Evolutionary conservation across 1,140 invertebrate genomes (phyloP).

Genomic region (Eumaeus atala): DNA sequence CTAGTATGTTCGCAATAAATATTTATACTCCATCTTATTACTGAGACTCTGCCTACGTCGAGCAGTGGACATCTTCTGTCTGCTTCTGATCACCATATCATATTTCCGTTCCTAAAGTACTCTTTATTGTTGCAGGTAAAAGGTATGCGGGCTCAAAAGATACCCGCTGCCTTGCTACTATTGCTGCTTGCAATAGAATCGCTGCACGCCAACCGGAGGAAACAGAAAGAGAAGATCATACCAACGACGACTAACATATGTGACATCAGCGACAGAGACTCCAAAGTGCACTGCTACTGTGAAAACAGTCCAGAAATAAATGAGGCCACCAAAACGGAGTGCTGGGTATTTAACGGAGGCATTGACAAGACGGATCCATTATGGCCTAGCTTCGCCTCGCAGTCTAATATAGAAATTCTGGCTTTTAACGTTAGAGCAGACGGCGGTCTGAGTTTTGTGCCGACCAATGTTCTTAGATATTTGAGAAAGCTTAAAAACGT

Average conservation of each 20-base stretch:
- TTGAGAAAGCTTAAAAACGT: slow-evolving; percentile 79
- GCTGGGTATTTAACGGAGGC: slow-evolving; percentile 79
- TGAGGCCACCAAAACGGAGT: slow-evolving; percentile 72
- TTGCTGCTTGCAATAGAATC: slow-evolving; percentile 63
- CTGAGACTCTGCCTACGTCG: too few species aligned
- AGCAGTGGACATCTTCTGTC: too few species aligned
- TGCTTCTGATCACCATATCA: too few species aligned
- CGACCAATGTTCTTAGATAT: slow-evolving; percentile 78
- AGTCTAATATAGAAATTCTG: slow-evolving; percentile 79
- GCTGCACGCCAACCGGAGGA: slow-evolving; percentile 58
- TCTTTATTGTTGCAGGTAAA: slow-evolving; percentile 54
- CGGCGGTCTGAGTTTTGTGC: slow-evolving; percentile 79
- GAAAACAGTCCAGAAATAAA: slow-evolving; percentile 60
- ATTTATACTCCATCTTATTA: too few species aligned
- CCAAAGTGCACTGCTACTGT: slow-evolving; percentile 70
- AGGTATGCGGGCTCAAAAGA: slow-evolving; percentile 65
- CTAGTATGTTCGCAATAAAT: too few species aligned
- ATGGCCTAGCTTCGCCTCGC: slow-evolving; percentile 83
- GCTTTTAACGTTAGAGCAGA: slow-evolving; percentile 80
- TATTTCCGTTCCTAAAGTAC: not conserved
- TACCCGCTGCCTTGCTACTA: slow-evolving; percentile 66
- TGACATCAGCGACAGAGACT: slow-evolving; percentile 65
- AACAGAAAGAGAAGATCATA: slow-evolving; percentile 53
- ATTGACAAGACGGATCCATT: slow-evolving; percentile 77
- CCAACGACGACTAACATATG: slow-evolving; percentile 59